Conservation (phyloP, 2,113 vertebrate genomes). For the Rhea pennata region DNA sequence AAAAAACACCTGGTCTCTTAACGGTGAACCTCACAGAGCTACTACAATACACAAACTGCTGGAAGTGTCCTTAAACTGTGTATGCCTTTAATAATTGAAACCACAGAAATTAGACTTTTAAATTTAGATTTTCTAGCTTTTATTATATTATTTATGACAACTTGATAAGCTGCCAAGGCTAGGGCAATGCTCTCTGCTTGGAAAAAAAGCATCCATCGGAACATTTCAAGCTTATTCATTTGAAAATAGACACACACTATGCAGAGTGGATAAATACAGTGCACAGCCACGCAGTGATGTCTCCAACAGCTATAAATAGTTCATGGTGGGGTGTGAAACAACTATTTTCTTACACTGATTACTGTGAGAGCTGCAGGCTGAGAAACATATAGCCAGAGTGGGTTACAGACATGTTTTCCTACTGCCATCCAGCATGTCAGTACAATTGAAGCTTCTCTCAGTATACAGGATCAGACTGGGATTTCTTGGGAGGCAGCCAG, state of each 20-base stretch:
- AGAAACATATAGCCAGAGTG: accelerated
- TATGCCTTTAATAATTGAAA: neutral
- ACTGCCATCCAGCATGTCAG: neutral
- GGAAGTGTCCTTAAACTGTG: neutral
- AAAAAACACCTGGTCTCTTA: accelerated
- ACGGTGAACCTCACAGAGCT: neutral
- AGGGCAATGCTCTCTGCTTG: neutral
- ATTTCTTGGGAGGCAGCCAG: neutral
- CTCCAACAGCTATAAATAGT: accelerated
- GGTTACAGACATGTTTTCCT: neutral
- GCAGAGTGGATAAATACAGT: neutral
- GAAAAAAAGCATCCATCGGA: neutral
- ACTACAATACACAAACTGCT: neutral
- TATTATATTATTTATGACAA: too few species aligned
- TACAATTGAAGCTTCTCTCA: accelerated
- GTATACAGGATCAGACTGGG: accelerated
- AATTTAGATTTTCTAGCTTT: neutral
- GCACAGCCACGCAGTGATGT: accelerated
- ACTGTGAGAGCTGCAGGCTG: neutral
- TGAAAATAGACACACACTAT: accelerated
- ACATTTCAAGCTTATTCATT: neutral
- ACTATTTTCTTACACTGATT: neutral
- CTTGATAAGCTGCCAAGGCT: neutral
- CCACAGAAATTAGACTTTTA: neutral
- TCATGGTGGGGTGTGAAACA: neutral